Base-by-base conservation (phyloP, 2,888 invertebrate species). In the Argyra leucocephala region DNA sequence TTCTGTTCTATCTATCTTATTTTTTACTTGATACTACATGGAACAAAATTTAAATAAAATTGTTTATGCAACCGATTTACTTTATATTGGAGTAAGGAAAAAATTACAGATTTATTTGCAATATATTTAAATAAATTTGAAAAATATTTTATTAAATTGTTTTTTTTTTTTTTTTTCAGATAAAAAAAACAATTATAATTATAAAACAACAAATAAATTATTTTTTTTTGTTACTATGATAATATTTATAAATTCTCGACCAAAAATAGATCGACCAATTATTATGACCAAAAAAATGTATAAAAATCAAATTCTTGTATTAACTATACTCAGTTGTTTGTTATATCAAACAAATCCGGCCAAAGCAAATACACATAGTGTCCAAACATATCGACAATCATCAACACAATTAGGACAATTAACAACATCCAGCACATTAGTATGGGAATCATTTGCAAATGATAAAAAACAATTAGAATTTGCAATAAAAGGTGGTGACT, bases 351-450 rank as follows among this genome's bases (percentile, higher is more conserved):
- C 67, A 26, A 66, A 69, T 22, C 71, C 72, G 18, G 68, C 68
- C 36, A 66, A 66, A 59, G 74, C 73, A 5, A 72, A 72, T 36
- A 72, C 71, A 48, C 77, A 77, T 70, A 71, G 76, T 15, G 78
- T 78, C 58, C 71, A 71, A 48, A 78, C 73, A 12, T 76, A 74
- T 65, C 75, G 75, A 70, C 75, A 76, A 63, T 63, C 81, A 74
- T 74, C 76, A 9, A 74, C 77, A 37, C 68, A 70, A 65, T 66
- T 84, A 67, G 85, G 86, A 67, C 90, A 91, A 77, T 82, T 87
- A 65, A 82, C 90, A 64, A 92, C 92, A 5, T 93, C 92, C 9
- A 90, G 88, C 73, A 90, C 91, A 0, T 82, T 92, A 64, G 84
- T 85, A 74, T 93, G 92, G 92, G 83, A 88, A 64, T 83, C 84